These are phyloP conservation scores for Galago senegalensis DNA, from an alignment of 2,797 vertebrate genomes.

Conservation along the genomic window DNA sequence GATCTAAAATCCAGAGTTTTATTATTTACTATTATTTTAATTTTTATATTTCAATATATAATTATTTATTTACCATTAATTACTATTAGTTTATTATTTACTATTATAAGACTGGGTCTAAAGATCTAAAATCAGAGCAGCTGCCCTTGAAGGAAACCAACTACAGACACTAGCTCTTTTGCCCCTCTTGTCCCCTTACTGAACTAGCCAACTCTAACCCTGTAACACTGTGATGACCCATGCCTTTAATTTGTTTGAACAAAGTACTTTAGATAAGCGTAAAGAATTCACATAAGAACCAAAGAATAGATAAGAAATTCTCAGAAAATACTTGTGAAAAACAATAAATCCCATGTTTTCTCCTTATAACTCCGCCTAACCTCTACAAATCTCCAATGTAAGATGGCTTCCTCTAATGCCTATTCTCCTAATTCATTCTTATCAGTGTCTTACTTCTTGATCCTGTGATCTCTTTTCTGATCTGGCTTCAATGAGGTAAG, in stretches of 20 bases:
- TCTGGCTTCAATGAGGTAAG: neutral
- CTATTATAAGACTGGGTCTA: neutral
- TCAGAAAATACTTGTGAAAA: slow-evolving; percentile 57
- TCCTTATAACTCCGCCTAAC: neutral
- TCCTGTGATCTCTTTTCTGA: neutral
- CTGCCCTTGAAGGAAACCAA: neutral
- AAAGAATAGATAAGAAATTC: slow-evolving; percentile 28
- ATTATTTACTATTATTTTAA: too few species aligned
- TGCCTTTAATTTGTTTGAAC: neutral
- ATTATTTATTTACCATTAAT: too few species aligned
- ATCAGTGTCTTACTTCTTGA: neutral
- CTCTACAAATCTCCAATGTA: neutral
- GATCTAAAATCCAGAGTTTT: neutral
- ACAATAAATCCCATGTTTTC: neutral
- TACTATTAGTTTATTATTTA: neutral
- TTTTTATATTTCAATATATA: too few species aligned
- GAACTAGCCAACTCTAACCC: neutral
- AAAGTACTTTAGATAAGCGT: neutral
- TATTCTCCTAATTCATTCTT: neutral
- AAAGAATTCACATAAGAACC: slow-evolving; percentile 19
- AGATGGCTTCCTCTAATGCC: neutral
- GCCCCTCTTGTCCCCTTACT: neutral
- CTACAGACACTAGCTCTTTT: neutral
- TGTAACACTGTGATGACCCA: neutral
- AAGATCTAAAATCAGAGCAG: neutral